Conservation (phyloP, 2,113 vertebrate species). For the Ellobius talpinus region DNA sequence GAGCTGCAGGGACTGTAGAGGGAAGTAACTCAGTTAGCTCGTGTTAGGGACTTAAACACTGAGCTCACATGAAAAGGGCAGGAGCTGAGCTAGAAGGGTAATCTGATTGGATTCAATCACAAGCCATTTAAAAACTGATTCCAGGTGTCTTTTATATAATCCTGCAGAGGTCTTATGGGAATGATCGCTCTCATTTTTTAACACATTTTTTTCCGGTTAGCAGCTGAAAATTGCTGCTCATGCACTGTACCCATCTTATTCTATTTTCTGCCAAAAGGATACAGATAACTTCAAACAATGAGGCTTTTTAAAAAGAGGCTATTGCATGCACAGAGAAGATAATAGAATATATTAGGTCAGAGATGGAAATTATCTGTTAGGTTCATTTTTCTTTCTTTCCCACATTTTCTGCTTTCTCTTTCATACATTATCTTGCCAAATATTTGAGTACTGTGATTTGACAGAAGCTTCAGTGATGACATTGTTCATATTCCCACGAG, state of each 20-base stretch:
- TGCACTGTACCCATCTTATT: not conserved
- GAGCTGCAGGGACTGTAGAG: not conserved
- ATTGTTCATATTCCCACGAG: accelerated
- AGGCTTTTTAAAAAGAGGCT: not conserved
- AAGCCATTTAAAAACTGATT: slow-evolving; percentile 16
- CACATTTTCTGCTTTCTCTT: not conserved
- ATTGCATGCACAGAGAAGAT: not conserved
- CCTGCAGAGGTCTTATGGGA: not conserved
- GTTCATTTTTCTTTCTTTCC: not conserved
- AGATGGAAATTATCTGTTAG: not conserved
- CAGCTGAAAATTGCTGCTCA: not conserved
- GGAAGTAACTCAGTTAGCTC: not conserved
- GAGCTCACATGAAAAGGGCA: not conserved
- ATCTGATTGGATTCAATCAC: not conserved
- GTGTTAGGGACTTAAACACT: not conserved
- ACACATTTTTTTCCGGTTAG: not conserved
- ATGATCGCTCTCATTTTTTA: not conserved
- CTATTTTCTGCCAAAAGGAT: not conserved
- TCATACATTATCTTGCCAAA: not conserved
- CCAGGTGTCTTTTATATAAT: not conserved
- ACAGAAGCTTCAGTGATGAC: not conserved
- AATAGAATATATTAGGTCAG: not conserved
- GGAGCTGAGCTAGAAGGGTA: not conserved
- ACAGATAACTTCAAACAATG: not conserved
- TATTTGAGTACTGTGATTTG: slow-evolving; percentile 15